phyloP scores from a whole-genome alignment of 2,888 invertebrate genomes.

The Chrysodeixis includens region DNA sequence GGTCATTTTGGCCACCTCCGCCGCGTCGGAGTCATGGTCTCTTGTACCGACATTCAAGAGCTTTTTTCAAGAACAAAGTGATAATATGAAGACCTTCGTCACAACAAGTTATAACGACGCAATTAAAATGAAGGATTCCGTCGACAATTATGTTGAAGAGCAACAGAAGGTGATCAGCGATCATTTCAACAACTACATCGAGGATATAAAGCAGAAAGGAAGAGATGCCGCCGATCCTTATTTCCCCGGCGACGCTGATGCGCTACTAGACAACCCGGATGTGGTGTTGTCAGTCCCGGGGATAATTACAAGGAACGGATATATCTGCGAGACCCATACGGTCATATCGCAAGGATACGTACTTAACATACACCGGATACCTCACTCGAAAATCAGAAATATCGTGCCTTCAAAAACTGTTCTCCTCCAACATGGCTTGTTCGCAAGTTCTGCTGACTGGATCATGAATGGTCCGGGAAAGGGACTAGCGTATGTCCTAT shows the following conservation, averaged over 20 bases:
- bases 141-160: constrained; percentile 72
- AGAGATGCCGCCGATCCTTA: constrained; percentile 69
- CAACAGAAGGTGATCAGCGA: constrained; percentile 71
- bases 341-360: constrained; percentile 95
- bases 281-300: constrained; percentile 76
- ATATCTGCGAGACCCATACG: constrained; percentile 92
- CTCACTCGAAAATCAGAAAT: constrained; percentile 81
- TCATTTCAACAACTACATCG: constrained; percentile 73
- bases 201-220: constrained; percentile 69
- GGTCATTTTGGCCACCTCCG: constrained; percentile 31
- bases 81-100: constrained; percentile 68
- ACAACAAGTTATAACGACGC: constrained; percentile 60
- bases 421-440: constrained; percentile 94
- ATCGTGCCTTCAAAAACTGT: constrained; percentile 78
- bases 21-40: constrained; percentile 52
- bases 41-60: constrained; percentile 49
- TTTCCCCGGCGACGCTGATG: constrained; percentile 62
- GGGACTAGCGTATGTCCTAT: constrained; percentile 91
- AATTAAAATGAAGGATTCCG: constrained; percentile 67
- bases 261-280: constrained; percentile 74
- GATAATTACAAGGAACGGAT: constrained; percentile 88
- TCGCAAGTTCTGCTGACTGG: constrained; percentile 94
- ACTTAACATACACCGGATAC: constrained; percentile 94
- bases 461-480: constrained; percentile 92
- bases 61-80: constrained; percentile 59